Conservation (phyloP, 2,797 vertebrate genomes). For the Glossophaga mutica region DNA sequence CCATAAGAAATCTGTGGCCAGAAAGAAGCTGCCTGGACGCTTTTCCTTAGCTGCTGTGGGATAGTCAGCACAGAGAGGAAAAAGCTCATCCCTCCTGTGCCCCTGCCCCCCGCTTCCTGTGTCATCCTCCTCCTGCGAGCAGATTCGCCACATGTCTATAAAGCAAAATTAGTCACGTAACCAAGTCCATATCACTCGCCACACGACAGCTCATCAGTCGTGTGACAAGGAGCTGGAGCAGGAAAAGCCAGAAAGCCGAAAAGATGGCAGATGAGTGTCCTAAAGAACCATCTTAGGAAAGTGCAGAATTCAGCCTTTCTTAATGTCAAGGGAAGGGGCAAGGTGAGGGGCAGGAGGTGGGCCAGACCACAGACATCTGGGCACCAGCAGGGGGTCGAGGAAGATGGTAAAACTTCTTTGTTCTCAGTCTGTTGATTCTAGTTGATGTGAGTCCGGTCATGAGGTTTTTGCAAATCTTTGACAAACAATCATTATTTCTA, state of each 20-base stretch:
- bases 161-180: not conserved
- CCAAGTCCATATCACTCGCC: not conserved
- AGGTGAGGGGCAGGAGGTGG: not conserved
- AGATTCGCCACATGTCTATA: not conserved
- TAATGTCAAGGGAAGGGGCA: not conserved
- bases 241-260: not conserved
- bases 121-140: accelerated
- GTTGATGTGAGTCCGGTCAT: not conserved
- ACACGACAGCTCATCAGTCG: not conserved
- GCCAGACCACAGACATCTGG: not conserved
- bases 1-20: not conserved
- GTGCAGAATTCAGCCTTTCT: not conserved
- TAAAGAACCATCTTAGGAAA: not conserved
- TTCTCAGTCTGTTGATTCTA: not conserved
- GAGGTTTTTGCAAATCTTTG: not conserved
- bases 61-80: not conserved
- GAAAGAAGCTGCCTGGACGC: not conserved
- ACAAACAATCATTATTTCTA: not conserved
- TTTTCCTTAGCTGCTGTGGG: not conserved
- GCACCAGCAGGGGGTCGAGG: not conserved
- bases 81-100: not conserved
- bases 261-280: not conserved
- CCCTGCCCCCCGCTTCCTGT: not conserved
- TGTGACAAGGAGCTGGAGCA: not conserved
- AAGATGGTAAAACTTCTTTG: not conserved